Conservation (phyloP, 2,888 invertebrate genomes). For the Malachius bipustulatus region DNA sequence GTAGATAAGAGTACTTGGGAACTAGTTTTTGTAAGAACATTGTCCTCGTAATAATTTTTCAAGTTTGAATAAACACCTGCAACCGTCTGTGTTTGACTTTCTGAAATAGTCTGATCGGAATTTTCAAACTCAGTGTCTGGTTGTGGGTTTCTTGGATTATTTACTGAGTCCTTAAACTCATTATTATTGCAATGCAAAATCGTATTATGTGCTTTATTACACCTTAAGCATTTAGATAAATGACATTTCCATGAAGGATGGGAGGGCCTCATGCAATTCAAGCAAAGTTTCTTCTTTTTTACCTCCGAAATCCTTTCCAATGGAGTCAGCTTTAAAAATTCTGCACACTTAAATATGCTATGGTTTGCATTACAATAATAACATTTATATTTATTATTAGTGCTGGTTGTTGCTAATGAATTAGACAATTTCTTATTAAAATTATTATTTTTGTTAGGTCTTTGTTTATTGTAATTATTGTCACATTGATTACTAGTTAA, state of each 20-base stretch:
- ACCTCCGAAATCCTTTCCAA: constrained; percentile 9
- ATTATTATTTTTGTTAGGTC: constrained; percentile 1
- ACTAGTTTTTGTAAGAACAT: not conserved
- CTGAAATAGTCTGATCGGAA: too few relatives aligned
- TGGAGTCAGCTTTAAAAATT: constrained; percentile 11
- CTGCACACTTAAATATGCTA: constrained; percentile 9
- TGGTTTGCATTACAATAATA: constrained; percentile 11
- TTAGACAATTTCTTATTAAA: constrained; percentile 5
- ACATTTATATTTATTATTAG: constrained; percentile 6
- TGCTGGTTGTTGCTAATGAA: constrained; percentile 4
- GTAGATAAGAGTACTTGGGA: constrained; percentile 7
- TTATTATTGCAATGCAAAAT: constrained; percentile 8
- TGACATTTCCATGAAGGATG: constrained; percentile 7
- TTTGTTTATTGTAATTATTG: too few relatives aligned
- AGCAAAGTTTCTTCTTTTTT: constrained; percentile 11
- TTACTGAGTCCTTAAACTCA: too few relatives aligned
- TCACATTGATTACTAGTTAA: too few relatives aligned
- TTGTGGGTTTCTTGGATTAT: too few relatives aligned
- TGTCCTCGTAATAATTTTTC: not conserved
- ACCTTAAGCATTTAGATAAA: constrained; percentile 8
- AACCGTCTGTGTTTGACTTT: too few relatives aligned
- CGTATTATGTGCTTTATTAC: constrained; percentile 8
- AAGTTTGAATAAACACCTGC: too few relatives aligned
- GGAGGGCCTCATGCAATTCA: constrained; percentile 12
- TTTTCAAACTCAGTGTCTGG: too few relatives aligned